These are phyloP conservation scores for Ailurus styani DNA, from an alignment of 2,113 vertebrate genomes.

Conservation along the genomic window DNA sequence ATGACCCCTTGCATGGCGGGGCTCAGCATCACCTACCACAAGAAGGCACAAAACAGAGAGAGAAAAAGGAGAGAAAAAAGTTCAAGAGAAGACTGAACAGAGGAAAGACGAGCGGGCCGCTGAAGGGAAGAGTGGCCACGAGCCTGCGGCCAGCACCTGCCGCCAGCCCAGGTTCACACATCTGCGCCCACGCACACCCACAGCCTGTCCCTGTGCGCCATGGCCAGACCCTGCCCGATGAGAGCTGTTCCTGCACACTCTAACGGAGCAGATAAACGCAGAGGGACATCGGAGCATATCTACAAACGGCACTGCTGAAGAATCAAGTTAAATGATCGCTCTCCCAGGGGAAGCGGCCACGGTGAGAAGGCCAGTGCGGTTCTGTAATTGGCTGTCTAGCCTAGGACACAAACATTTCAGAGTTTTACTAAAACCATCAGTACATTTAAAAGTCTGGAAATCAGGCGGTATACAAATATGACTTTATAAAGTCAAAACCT, in stretches of 20 bases:
- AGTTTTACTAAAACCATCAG: background rate
- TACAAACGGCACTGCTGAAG: background rate
- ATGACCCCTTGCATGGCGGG: constrained; percentile 99
- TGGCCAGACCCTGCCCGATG: background rate
- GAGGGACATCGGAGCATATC: background rate
- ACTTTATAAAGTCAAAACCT: background rate
- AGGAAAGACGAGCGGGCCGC: background rate
- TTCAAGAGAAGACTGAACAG: background rate
- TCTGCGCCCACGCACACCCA: background rate
- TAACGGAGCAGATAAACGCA: background rate
- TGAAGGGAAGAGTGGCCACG: background rate
- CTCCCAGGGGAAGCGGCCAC: background rate
- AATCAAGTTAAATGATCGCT: background rate
- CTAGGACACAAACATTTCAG: background rate
- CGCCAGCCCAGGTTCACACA: background rate
- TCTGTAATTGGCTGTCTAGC: background rate
- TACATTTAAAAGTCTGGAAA: background rate
- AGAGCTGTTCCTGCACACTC: background rate
- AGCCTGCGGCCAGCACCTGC: fast-evolving
- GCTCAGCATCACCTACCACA: constrained; percentile 94
- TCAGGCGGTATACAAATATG: background rate
- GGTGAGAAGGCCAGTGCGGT: background rate
- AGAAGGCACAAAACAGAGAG: constrained; percentile 68
- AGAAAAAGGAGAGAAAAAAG: constrained; percentile 62
- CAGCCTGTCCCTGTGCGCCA: background rate